Conservation (phyloP, 30 jellyfish, hydroid and myxozoan species). For the Rhopilema esculentum region DNA sequence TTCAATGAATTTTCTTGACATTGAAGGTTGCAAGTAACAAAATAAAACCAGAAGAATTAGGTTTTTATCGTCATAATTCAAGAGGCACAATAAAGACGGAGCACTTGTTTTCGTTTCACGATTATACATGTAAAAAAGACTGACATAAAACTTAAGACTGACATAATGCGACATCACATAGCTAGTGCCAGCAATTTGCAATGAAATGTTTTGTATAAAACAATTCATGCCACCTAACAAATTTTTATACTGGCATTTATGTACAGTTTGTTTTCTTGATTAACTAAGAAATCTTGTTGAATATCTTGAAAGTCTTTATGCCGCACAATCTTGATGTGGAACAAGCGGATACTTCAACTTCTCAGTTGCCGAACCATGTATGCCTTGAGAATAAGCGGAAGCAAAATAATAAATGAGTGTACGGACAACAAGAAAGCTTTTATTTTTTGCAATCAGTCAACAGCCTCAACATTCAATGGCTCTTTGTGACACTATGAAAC, state of each 20-base stretch:
- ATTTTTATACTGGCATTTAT: background rate
- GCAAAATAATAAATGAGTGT: conserved; percentile 1
- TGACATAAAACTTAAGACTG: background rate
- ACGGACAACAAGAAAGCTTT: background rate
- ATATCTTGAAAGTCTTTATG: conserved; percentile 32
- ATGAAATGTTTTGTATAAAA: background rate
- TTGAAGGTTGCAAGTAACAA: background rate
- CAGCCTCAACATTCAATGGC: background rate
- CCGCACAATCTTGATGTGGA: conserved; percentile 50
- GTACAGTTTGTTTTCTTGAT: background rate
- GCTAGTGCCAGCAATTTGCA: background rate
- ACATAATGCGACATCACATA: background rate
- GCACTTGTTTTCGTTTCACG: background rate
- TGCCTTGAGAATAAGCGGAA: conserved; percentile 71
- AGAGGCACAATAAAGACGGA: background rate
- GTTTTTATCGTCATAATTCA: background rate
- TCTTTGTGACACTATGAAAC: no score
- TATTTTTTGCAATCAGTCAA: background rate
- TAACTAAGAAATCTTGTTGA: conserved; percentile 4
- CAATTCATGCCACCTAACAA: background rate
- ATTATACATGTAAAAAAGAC: background rate
- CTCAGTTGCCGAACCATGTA: conserved; percentile 47
- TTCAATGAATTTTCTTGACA: no score
- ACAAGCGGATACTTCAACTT: conserved; percentile 36
- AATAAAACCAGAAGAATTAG: background rate